These are phyloP conservation scores for Oxystoma pomonae DNA, from an alignment of 2,888 invertebrate species.

Conservation along the genomic window DNA sequence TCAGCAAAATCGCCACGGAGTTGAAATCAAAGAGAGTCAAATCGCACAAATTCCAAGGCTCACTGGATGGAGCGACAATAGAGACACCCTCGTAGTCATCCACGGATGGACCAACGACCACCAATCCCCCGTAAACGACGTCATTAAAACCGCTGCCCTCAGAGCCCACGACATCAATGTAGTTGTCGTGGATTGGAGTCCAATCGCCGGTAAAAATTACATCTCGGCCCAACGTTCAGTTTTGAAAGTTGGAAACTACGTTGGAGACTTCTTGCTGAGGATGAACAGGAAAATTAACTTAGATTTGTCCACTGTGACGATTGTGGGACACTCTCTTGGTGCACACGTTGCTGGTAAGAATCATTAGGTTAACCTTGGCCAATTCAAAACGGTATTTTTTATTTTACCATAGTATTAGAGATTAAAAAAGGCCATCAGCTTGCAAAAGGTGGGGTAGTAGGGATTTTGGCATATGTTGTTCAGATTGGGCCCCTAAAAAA, in stretches of 20 bases:
- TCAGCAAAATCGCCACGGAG: constrained; percentile 22
- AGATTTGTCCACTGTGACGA: constrained; percentile 12
- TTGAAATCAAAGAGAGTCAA: constrained; percentile 18
- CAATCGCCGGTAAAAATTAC: constrained; percentile 25
- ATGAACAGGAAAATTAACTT: constrained; percentile 16
- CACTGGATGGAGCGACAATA: constrained; percentile 27
- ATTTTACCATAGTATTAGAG: too few species aligned
- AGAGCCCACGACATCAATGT: constrained; percentile 35
- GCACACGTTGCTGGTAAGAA: constrained; percentile 39
- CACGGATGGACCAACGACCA: constrained; percentile 39
- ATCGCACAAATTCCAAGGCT: constrained; percentile 10
- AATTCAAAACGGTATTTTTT: too few species aligned
- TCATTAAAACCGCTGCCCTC: constrained; percentile 32
- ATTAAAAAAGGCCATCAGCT: too few species aligned
- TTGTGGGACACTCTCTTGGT: constrained; percentile 35
- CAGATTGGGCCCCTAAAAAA: too few species aligned
- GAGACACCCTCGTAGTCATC: constrained; percentile 34
- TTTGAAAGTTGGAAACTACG: constrained; percentile 29
- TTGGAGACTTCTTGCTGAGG: constrained; percentile 30
- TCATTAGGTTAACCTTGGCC: too few species aligned
- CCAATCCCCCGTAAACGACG: constrained; percentile 30
- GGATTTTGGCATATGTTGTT: too few species aligned
- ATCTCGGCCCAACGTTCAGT: constrained; percentile 29
- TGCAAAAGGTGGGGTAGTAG: too few species aligned
- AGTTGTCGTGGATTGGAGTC: constrained; percentile 41